phyloP scores from a whole-genome alignment of 2,888 invertebrate species.

The Strigamia maritima region DNA sequence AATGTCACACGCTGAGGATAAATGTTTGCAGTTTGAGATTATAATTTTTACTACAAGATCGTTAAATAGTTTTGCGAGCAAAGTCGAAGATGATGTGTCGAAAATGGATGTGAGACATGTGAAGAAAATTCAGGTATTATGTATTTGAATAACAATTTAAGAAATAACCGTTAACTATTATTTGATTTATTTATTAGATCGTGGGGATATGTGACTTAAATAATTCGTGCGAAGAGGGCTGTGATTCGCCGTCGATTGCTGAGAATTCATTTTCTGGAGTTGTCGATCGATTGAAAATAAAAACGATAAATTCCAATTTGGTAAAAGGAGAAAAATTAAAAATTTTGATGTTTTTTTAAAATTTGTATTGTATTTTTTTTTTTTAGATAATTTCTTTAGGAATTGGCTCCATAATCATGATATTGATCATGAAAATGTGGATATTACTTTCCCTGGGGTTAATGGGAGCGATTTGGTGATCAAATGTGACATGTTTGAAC shows the following conservation, averaged over 20 bases:
- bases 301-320: not conserved
- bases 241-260: not conserved
- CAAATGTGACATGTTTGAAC: conserved; percentile 29
- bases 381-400: conserved; percentile 20
- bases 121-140: not conserved
- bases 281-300: not conserved
- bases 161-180: not conserved
- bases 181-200: not conserved
- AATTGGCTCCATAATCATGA: conserved; percentile 28
- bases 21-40: not conserved
- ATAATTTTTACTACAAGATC: not conserved
- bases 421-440: conserved; percentile 16
- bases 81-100: not conserved
- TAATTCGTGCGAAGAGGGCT: not conserved
- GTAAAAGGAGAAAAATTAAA: not conserved
- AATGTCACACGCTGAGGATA: not conserved
- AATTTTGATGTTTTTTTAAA: not conserved
- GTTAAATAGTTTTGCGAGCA: not conserved
- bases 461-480: not conserved
- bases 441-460: not conserved
- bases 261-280: not conserved
- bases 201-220: not conserved
- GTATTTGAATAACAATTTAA: not conserved
- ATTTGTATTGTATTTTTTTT: not conserved
- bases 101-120: not conserved